These are phyloP conservation scores for Atopsyche davidsoni DNA, from an alignment of 1,140 invertebrate genomes.

Conservation along the genomic window DNA sequence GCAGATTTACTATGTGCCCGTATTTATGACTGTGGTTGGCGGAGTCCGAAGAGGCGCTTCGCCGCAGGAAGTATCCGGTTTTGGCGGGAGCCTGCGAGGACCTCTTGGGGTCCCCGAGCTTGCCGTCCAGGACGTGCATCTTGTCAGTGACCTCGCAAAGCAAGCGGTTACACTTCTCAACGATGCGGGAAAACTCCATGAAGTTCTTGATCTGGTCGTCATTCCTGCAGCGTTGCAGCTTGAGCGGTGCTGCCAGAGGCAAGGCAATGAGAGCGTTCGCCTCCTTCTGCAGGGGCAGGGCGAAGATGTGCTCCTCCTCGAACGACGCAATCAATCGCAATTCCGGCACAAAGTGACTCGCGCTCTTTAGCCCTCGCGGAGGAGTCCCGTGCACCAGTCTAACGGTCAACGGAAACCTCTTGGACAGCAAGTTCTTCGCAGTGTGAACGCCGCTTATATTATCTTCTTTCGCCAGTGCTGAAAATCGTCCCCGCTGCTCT, in stretches of 20 bases:
- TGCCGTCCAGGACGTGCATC: constrained; percentile 71
- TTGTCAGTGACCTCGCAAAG: constrained; percentile 78
- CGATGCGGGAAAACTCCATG: constrained; percentile 72
- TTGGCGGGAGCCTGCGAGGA: constrained; percentile 47
- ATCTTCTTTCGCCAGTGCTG: constrained; percentile 80
- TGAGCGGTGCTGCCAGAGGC: constrained; percentile 78
- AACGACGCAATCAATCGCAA: constrained; percentile 76
- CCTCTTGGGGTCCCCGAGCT: constrained; percentile 61
- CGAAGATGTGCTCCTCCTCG: constrained; percentile 80
- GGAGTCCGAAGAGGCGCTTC: constrained; percentile 68
- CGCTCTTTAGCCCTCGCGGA: constrained; percentile 70
- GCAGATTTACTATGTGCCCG: constrained; percentile 36
- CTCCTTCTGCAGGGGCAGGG: constrained; percentile 75
- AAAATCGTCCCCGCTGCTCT: constrained; percentile 85
- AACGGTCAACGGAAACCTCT: constrained; percentile 85
- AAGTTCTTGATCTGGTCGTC: constrained; percentile 72
- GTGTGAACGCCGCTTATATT: constrained; percentile 91
- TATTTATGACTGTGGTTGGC: constrained; percentile 51
- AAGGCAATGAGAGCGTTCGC: constrained; percentile 70
- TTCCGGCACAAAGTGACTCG: constrained; percentile 75
- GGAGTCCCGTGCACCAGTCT: constrained; percentile 82
- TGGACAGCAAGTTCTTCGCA: constrained; percentile 76
- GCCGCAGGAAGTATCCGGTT: constrained; percentile 57
- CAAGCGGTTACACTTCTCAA: constrained; percentile 72
- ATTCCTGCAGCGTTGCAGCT: constrained; percentile 78